Evolutionary conservation across 2,888 invertebrate species (phyloP).

Genomic region (Scaptomyza caliginosa): DNA sequence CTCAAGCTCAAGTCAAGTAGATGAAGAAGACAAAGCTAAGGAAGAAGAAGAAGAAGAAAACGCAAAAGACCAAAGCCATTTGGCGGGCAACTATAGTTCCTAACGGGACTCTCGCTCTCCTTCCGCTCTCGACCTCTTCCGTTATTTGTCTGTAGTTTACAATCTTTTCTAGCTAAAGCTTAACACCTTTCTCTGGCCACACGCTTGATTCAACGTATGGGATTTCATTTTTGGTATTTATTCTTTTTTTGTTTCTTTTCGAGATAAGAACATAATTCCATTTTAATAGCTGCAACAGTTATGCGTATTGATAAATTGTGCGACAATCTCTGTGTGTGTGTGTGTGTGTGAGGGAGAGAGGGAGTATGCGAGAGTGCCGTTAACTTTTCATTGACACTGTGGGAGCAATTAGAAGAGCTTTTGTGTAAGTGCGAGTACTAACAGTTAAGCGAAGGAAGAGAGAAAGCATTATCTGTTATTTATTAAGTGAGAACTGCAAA

Average conservation of each 20-base stretch:
- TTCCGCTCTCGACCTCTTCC: background rate
- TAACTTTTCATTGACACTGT: constrained; percentile 21
- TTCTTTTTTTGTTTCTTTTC: constrained; percentile 2
- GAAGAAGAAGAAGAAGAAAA: background rate
- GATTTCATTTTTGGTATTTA: constrained; percentile 54
- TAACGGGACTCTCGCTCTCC: background rate
- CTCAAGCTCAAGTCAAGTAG: constrained; percentile 22
- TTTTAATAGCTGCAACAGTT: constrained; percentile 70
- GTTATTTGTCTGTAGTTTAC: constrained; percentile 30
- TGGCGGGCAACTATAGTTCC: constrained; percentile 28
- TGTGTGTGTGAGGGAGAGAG: too few relatives aligned
- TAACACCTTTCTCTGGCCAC: constrained; percentile 44
- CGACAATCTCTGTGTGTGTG: background rate
- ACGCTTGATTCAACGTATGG: constrained; percentile 54
- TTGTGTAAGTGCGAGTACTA: background rate
- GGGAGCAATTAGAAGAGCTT: constrained; percentile 1
- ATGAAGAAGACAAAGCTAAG: too few relatives aligned
- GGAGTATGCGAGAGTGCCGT: background rate
- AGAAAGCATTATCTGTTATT: background rate
- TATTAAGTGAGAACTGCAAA: background rate
- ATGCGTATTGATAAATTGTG: constrained; percentile 40
- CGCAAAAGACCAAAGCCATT: constrained; percentile 49
- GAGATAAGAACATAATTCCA: constrained; percentile 52
- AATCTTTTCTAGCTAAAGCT: constrained; percentile 17
- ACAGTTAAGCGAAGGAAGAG: background rate